These are phyloP conservation scores for Stenolophus ochropezus DNA, from an alignment of 2,888 invertebrate species.

Conservation along the genomic window DNA sequence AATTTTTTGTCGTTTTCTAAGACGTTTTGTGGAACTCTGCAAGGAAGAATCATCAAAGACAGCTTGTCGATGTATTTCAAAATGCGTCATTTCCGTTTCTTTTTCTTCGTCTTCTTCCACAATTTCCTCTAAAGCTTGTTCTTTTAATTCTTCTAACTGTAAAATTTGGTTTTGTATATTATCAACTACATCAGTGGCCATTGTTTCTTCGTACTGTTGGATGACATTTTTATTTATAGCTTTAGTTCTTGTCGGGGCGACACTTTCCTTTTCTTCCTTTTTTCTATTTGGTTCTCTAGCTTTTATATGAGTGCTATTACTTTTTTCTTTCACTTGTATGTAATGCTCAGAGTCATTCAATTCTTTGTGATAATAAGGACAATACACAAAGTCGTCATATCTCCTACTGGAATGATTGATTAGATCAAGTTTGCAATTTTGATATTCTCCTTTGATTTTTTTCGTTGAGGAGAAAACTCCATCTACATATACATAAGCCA, in stretches of 20 bases:
- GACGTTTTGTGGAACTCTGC: neutral
- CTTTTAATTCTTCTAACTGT: conserved; percentile 53
- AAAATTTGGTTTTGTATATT: neutral
- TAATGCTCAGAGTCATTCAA: conserved; percentile 33
- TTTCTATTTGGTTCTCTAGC: conserved; percentile 38
- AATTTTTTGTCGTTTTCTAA: conserved; percentile 8
- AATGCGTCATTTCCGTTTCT: conserved; percentile 54
- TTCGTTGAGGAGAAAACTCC: conserved; percentile 32
- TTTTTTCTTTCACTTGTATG: neutral
- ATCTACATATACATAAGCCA: conserved; percentile 60
- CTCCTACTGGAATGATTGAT: conserved; percentile 36
- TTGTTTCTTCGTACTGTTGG: neutral
- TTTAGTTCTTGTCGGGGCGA: conserved; percentile 58
- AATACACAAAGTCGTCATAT: neutral
- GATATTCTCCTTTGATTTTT: conserved; percentile 39
- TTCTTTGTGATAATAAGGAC: conserved; percentile 29
- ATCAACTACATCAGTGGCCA: neutral
- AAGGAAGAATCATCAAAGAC: conserved; percentile 49
- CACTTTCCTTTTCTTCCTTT: conserved; percentile 51
- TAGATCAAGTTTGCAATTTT: conserved; percentile 45
- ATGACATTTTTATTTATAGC: conserved; percentile 54
- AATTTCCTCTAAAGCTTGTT: conserved; percentile 58
- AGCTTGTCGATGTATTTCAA: conserved; percentile 43
- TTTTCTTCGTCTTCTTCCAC: conserved; percentile 56
- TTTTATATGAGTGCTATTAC: conserved; percentile 1